Evolutionary conservation across 37 sponge, comb jelly and placozoan species (phyloP).

Genomic region (Chondrosia reniformis): DNA sequence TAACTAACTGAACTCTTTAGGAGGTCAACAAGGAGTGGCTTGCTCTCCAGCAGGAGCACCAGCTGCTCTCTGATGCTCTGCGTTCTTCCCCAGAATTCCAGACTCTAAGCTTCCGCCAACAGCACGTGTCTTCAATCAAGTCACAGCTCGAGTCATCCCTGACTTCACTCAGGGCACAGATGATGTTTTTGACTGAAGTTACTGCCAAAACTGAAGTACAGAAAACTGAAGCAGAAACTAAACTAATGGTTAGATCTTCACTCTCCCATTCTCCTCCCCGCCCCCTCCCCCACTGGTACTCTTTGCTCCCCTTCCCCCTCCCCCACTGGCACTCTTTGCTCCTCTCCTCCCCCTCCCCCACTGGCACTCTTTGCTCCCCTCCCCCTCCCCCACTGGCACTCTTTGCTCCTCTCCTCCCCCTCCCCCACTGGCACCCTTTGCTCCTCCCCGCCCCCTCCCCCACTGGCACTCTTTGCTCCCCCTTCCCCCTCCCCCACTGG

Average conservation of each 20-base stretch:
- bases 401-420: too few species aligned
- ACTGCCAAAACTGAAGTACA: background rate
- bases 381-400: too few species aligned
- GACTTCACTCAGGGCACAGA: slow-evolving; percentile 18
- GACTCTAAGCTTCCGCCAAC: background rate
- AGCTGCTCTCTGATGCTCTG: background rate
- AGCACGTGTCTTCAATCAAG: background rate
- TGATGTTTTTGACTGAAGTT: background rate
- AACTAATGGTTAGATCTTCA: slow-evolving; percentile 11
- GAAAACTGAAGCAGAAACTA: background rate
- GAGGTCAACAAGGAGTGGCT: background rate
- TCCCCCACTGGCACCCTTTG: too few species aligned
- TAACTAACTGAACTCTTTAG: background rate
- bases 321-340: too few species aligned
- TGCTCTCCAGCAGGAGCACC: background rate
- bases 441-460: too few species aligned
- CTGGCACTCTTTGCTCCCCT: too few species aligned
- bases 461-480: too few species aligned
- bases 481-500: too few species aligned
- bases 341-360: too few species aligned
- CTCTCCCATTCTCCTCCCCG: too few species aligned
- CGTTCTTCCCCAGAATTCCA: background rate
- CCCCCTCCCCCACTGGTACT: too few species aligned
- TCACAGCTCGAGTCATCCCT: slow-evolving; percentile 14
- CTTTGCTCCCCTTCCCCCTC: too few species aligned